Base-by-base conservation (phyloP, 2,888 invertebrate genomes). In the Meloe dianella region DNA sequence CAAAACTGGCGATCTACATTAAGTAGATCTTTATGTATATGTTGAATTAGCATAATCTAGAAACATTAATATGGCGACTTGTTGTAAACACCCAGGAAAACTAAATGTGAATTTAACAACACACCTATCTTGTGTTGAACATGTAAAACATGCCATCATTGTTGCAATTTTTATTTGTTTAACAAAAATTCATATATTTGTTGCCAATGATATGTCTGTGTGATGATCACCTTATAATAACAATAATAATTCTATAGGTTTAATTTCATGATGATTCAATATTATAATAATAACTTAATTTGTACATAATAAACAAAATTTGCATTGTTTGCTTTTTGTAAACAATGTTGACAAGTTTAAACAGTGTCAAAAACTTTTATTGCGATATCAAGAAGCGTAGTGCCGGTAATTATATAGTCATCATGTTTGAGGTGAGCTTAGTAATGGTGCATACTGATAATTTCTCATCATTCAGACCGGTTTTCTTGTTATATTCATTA, bases 11-110 rank as follows among this genome's bases (percentile, higher is more conserved):
- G 79, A 81, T 81, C 79, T 78, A 77, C 81, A 81, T 81, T 81
- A 82, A 82, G 80, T 81, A 77, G 78, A 81, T 82, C 81, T 81
- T 81, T 82, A 82, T 82, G 81, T 82, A 82, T 80, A 80, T 78
- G 77, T 75, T 68, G 78, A 79, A 83, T 83, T 83, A 82, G 79
- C 82, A 83, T 83, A 82, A 82, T 83, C 81, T 80, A 77, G 75
- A 71, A 74, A 76, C 80, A 81, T 80, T 81, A 82, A 80, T 81
- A 81, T 77, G 75, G 74, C 74, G 74, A 73, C 74, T 76, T 73
- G 75, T 74, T 76, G 76, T 75, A 75, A 71, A 69, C 74, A 74
- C 73, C 74, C 74, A 74, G 71, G 8, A 41, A n/a, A 12, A 9
- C 72, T 67, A 78, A 77, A 78, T 73, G 75, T 78, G 79, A 78